Conservation (phyloP, 2,888 invertebrate species). For the Ecdyonurus torrentis region DNA sequence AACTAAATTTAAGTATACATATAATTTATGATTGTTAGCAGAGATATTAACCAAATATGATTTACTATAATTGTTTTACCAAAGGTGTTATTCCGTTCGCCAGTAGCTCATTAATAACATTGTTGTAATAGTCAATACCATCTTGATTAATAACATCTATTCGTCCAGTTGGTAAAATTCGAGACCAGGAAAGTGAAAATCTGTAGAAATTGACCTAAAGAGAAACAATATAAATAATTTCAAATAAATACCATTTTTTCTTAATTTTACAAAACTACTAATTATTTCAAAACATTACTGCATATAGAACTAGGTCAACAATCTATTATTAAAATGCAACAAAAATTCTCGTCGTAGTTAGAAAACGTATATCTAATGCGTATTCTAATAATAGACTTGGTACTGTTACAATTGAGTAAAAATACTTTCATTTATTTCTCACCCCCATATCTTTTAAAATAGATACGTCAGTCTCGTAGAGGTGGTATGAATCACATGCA, state of each 20-base stretch:
- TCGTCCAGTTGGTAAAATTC: conserved; percentile 53
- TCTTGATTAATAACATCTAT: conserved; percentile 44
- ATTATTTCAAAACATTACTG: too few relatives aligned
- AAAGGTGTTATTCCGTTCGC: conserved; percentile 38
- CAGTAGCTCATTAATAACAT: conserved; percentile 51
- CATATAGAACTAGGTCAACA: too few relatives aligned
- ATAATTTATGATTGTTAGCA: not conserved
- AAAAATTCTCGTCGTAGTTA: too few relatives aligned
- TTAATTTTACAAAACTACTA: too few relatives aligned
- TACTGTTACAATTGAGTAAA: too few relatives aligned
- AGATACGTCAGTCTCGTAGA: conserved; percentile 39
- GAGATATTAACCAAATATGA: not conserved
- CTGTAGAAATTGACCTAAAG: conserved; percentile 36
- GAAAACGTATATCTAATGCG: too few relatives aligned
- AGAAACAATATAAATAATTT: too few relatives aligned
- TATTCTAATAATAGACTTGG: too few relatives aligned
- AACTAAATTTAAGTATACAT: not conserved
- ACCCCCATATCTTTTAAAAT: conserved; percentile 37
- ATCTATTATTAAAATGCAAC: too few relatives aligned
- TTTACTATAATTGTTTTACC: conserved; percentile 20
- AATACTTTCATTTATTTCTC: conserved; percentile 7
- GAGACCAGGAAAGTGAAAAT: conserved; percentile 59
- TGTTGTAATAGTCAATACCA: conserved; percentile 60
- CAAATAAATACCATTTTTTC: too few relatives aligned
- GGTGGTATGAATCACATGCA: conserved; percentile 48